A percentile compares a stretch with the other conserved stretches of the same genome.
phyloP scores from a whole-genome alignment of 1,140 invertebrate genomes.

The Branchinecta lynchi region DNA sequence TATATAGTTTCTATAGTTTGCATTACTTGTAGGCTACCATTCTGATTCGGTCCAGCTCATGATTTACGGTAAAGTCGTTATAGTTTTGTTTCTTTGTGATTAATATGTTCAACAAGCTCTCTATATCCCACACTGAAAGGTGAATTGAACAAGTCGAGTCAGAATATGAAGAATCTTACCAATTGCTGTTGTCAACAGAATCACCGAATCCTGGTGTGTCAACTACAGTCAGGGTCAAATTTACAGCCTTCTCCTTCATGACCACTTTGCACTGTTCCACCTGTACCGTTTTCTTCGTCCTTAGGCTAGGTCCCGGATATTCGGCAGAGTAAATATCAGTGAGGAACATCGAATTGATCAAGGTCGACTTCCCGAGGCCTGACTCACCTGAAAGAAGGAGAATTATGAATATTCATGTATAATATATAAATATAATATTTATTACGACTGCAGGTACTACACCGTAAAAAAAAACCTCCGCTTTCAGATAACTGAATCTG shows the following conservation, averaged over 20 bases:
- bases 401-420: slow-evolving; percentile 1
- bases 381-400: slow-evolving; percentile 58
- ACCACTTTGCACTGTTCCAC: slow-evolving; percentile 86
- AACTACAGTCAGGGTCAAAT: slow-evolving; percentile 41
- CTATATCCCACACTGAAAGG: slow-evolving; percentile 7
- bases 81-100: too few relatives aligned
- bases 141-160: not conserved
- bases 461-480: too few relatives aligned
- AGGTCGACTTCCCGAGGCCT: slow-evolving; percentile 92
- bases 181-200: slow-evolving; percentile 46
- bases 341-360: slow-evolving; percentile 99
- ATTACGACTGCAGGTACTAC: too few relatives aligned
- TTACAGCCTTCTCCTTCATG: slow-evolving; percentile 60
- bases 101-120: not conserved
- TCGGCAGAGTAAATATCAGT: slow-evolving; percentile 87
- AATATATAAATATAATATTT: too few relatives aligned
- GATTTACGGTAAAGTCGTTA: too few relatives aligned
- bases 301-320: slow-evolving; percentile 70
- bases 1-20: too few relatives aligned
- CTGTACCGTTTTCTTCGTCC: slow-evolving; percentile 74
- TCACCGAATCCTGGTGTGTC: slow-evolving; percentile 55
- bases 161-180: slow-evolving; percentile 30
- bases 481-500: too few relatives aligned
- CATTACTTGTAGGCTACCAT: too few relatives aligned
- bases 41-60: too few relatives aligned